phyloP scores from a whole-genome alignment of 2,113 vertebrate species.

The Speoplatyrhinus poulsoni region DNA sequence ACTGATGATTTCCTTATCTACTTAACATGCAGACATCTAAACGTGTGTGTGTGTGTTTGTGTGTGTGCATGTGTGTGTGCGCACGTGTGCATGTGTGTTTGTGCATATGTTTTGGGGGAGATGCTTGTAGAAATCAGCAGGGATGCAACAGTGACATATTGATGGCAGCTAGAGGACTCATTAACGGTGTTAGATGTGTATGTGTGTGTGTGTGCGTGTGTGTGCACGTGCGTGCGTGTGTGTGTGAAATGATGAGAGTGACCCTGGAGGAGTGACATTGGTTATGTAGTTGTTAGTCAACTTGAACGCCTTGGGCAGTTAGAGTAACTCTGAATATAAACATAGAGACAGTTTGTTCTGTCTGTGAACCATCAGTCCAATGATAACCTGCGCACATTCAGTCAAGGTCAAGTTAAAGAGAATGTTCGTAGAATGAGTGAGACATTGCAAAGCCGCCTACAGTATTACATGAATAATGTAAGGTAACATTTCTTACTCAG shows the following conservation, averaged over 20 bases:
- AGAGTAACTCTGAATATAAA: background rate
- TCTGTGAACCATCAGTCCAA: too few relatives aligned
- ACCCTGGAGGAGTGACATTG: background rate
- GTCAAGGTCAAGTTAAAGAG: too few relatives aligned
- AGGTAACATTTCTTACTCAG: too few relatives aligned
- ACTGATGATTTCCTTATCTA: too few relatives aligned
- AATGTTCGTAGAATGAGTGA: too few relatives aligned
- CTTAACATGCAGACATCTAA: background rate
- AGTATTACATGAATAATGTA: too few relatives aligned
- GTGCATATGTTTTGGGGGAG: background rate
- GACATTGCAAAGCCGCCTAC: too few relatives aligned
- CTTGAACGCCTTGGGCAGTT: background rate
- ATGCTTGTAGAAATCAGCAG: background rate
- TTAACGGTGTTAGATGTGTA: background rate
- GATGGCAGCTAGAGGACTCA: too few relatives aligned
- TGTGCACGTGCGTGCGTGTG: slow-evolving; percentile 1
- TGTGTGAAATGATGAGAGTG: background rate
- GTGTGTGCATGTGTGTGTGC: background rate
- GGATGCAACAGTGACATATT: background rate
- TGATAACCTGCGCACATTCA: too few relatives aligned
- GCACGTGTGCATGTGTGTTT: background rate
- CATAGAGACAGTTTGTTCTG: too few relatives aligned
- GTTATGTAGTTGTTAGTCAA: background rate
- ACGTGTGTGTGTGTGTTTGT: background rate
- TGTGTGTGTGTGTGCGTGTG: background rate